Conservation (phyloP, 1,140 invertebrate genomes). For the Saccostrea glomerata region DNA sequence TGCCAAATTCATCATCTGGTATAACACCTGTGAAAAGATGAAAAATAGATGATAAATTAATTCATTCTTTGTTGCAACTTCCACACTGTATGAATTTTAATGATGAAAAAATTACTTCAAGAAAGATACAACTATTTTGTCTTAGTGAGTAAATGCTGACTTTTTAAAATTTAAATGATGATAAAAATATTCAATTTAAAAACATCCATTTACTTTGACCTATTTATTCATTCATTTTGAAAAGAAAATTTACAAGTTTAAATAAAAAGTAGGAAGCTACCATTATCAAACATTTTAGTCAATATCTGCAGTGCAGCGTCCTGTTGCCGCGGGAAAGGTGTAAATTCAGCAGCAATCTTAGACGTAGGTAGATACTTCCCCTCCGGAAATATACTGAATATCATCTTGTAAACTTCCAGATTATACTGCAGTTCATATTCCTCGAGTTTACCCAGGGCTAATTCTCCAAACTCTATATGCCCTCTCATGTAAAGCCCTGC, state of each 20-base stretch:
- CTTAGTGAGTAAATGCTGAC: too few species aligned
- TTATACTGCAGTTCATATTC: conserved; percentile 92
- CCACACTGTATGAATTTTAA: too few species aligned
- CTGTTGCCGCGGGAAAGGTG: conserved; percentile 97
- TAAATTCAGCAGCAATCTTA: conserved; percentile 84
- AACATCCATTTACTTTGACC: neutral
- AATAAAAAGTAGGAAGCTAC: conserved; percentile 77
- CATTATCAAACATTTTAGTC: conserved; percentile 93
- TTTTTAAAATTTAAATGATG: too few species aligned
- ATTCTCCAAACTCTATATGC: conserved; percentile 96
- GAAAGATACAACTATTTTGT: too few species aligned
- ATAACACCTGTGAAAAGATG: conserved; percentile 86
- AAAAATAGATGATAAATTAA: neutral
- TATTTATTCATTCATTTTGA: neutral
- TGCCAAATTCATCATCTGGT: conserved; percentile 92
- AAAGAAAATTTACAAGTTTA: neutral
- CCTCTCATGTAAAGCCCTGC: conserved; percentile 68
- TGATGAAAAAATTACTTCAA: too few species aligned
- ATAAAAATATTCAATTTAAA: neutral
- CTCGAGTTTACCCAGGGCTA: conserved; percentile 92
- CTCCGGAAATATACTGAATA: conserved; percentile 95
- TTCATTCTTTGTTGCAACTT: too few species aligned
- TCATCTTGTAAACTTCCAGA: conserved; percentile 92
- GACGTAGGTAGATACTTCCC: conserved; percentile 91
- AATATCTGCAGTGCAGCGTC: conserved; percentile 92